Evolutionary conservation across 2,113 vertebrate genomes (phyloP).

Genomic region (Platanista minor): DNA sequence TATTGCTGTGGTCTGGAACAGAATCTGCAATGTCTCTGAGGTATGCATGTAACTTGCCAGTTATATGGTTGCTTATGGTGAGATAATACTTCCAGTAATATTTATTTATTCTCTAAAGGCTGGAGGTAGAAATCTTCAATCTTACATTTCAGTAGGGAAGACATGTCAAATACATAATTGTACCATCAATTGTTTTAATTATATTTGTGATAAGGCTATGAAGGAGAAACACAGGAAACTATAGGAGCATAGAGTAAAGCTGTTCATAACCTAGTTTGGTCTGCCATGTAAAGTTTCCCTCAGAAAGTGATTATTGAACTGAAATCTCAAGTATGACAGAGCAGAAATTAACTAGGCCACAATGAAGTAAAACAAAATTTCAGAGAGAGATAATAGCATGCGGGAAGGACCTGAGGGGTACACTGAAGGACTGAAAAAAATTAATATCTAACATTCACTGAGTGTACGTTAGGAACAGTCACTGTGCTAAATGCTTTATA

Average conservation of each 20-base stretch:
- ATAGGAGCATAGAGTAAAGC: neutral
- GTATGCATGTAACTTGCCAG: neutral
- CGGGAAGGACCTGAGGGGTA: neutral
- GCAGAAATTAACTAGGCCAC: neutral
- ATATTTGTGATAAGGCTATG: neutral
- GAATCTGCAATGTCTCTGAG: neutral
- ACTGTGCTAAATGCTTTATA: neutral
- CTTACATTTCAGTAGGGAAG: neutral
- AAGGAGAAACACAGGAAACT: neutral
- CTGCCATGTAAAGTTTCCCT: neutral
- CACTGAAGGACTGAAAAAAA: neutral
- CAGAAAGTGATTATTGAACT: neutral
- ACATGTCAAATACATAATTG: neutral
- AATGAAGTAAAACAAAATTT: neutral
- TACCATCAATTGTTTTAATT: neutral
- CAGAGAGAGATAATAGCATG: neutral
- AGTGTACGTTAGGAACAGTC: neutral
- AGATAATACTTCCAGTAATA: neutral
- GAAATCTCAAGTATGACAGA: neutral
- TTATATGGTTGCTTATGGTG: neutral
- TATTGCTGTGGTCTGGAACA: neutral
- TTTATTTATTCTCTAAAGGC: neutral
- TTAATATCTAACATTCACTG: neutral
- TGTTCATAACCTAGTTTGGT: neutral
- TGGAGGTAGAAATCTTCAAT: neutral